These are phyloP conservation scores for Heterotilapia buettikoferi DNA, from an alignment of 2,113 vertebrate species.

Conservation along the genomic window DNA sequence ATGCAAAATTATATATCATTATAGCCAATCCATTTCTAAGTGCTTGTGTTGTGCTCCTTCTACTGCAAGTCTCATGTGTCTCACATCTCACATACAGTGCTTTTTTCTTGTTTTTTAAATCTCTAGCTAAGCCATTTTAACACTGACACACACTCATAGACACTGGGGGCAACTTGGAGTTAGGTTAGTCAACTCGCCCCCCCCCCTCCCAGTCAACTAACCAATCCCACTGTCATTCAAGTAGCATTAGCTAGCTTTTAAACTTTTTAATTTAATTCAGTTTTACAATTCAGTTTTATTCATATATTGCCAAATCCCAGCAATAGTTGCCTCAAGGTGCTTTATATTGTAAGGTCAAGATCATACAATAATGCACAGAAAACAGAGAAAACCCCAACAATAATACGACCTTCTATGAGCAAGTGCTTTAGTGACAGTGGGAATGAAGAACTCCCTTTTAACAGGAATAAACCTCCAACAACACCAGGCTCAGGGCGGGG, in stretches of 20 bases:
- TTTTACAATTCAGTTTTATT: not conserved
- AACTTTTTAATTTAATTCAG: not conserved
- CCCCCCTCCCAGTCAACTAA: not conserved
- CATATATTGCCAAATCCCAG: not conserved
- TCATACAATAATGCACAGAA: not conserved
- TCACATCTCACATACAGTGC: not conserved
- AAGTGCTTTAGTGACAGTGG: not conserved
- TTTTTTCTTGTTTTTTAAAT: not conserved
- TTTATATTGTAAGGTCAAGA: not conserved
- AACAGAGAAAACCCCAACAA: not conserved
- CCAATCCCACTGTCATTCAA: not conserved
- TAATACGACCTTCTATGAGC: not conserved
- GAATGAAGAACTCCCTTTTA: not conserved
- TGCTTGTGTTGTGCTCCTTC: not conserved
- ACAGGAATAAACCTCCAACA: not conserved
- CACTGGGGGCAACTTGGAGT: not conserved
- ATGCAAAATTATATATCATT: not conserved
- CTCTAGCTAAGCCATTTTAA: accelerated
- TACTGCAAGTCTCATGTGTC: not conserved
- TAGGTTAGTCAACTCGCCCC: too few species aligned
- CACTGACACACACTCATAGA: not conserved
- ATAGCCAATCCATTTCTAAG: not conserved
- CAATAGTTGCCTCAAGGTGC: not conserved
- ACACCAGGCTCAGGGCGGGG: not conserved
- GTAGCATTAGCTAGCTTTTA: not conserved